Evolutionary conservation across 2,113 vertebrate genomes (phyloP), one percentile per base, ranked within the genome.

Genomic region (Tragelaphus imberbis): DNA sequence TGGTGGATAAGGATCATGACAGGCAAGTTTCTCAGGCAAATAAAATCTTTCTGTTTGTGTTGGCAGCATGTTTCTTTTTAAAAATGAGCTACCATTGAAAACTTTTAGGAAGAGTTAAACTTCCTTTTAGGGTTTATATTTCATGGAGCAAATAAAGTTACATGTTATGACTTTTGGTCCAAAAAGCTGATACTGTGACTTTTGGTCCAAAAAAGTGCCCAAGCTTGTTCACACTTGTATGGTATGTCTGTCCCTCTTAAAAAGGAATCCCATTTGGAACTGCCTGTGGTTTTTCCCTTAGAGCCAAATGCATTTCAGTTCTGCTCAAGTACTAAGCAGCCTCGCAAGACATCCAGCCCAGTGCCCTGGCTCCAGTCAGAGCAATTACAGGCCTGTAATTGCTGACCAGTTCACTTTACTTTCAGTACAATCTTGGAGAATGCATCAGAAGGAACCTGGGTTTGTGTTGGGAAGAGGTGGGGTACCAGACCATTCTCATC

Each of bases 1-100:
- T 99, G 58, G 99, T 99, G 99, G 99, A 99, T 99, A 99, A 99
- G 98, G 99, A 99, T 98, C 99, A 99, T 2, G 99, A 99, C 99
- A 99, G 99, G 99, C 99, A 98, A 99, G 98, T 95, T 5, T 97
- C n/a, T 47, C 16, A 68, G 80, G 49, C 94, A 36, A 93, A 15
- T 77, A 84, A 87, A 89, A 81, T 91, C 53, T 87, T 95, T 77
- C 59, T 91, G 25, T 49, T 81, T 92, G 6, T 94, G 90, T 89
- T 94, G 85, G 12, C 49, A 92, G 30, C 55, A 55, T 75, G 71
- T 75, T 75, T 77, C 23, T 75, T 77, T 77, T 44, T 27, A 14
- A 25, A 44, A 94, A 68, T 2, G 80, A 95, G 13, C n/a, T 85
- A 33, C 47, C 63, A n/a, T 13, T 75, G 63, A 93, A 93, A 93